Base-by-base conservation (phyloP, 1,140 invertebrate species). In the Phthorimaea operculella region DNA sequence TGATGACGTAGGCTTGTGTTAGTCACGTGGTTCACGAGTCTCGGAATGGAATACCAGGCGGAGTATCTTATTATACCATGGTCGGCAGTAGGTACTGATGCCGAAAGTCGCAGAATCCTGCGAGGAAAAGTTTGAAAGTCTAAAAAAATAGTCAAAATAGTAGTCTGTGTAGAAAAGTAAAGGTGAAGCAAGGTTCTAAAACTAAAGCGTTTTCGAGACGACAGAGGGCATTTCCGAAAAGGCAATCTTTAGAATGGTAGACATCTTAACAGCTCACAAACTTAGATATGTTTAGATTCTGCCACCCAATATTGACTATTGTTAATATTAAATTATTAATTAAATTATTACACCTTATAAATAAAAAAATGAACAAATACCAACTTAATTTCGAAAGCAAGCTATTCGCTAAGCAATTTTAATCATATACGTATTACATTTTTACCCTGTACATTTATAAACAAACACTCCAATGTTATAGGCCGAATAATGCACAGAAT, bases 361-460 rank as follows among this genome's bases (percentile, higher is more conserved):
- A n/a, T n/a, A n/a, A n/a, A n/a, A 2, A 39, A 12, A 39, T 6
- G 36, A 39, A 39, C 36, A 9, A 39, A 28, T 5, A 39, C 36
- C 3, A 39, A 39, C 36, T n/a, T 39, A 39, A 39, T 4, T n/a
- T 1, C 36, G 36, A 10, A n/a, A 10, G 10, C n/a, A 39, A 39
- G 36, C 36, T n/a, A 39, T 39, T 9, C 36, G 36, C 36, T 39
- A 39, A 39, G 36, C 36, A 39, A 39, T 39, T 39, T 15, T n/a
- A n/a, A n/a, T n/a, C n/a, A 47, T 15, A 47, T 47, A 47, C 16
- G 44, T 47, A 47, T 39, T 39, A 68, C 48, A 59, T 66, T 64
- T 28, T 72, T 77, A 78, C 75, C 75, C 75, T 78, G 75, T 78
- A 70, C 63, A 73, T 56, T 68, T 72, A 49, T 52, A 55, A 45